These are phyloP conservation scores for Eriosoma lanigerum DNA, from an alignment of 1,140 invertebrate genomes.

Conservation along the genomic window DNA sequence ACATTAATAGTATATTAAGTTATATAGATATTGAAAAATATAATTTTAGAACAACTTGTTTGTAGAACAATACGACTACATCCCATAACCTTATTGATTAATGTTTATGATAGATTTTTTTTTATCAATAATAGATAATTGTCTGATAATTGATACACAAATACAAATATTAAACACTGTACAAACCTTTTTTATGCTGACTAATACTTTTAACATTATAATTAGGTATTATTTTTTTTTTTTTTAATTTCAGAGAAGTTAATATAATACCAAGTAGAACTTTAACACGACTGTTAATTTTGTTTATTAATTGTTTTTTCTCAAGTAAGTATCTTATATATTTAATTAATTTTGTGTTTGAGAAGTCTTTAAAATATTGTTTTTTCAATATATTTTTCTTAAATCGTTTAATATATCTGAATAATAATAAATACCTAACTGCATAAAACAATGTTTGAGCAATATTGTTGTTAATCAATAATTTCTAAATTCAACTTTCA, in stretches of 20 bases:
- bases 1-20: too few species aligned
- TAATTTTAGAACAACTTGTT: background rate
- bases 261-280: too few species aligned
- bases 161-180: too few species aligned
- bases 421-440: background rate
- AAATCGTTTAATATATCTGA: background rate
- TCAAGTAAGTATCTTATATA: background rate
- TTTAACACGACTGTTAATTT: too few species aligned
- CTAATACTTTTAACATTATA: background rate
- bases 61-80: background rate
- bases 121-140: too few species aligned
- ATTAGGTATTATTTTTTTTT: background rate
- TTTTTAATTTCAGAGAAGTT: background rate
- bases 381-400: background rate
- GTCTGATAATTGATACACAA: too few species aligned
- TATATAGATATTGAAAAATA: too few species aligned
- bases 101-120: too few species aligned
- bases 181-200: background rate
- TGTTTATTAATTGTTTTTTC: too few species aligned
- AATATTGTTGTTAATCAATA: background rate
- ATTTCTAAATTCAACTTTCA: too few species aligned
- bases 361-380: background rate
- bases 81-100: constrained; percentile 3
- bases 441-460: background rate
- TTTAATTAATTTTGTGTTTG: too few species aligned